Base-by-base conservation (phyloP, 2,888 invertebrate genomes). In the Aleiodes leptofemur region DNA sequence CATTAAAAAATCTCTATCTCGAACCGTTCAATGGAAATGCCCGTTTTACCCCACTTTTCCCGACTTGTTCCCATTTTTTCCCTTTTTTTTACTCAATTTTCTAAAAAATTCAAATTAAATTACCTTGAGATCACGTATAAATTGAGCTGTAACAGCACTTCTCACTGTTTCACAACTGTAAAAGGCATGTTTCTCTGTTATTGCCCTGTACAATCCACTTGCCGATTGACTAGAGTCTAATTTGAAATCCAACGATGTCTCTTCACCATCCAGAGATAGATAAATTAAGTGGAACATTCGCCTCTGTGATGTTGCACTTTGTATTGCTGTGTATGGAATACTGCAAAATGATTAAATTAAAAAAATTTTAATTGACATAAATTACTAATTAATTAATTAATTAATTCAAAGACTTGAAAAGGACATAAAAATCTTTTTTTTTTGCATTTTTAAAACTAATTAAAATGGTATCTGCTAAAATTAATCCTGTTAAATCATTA, bases 141-240 rank as follows among this genome's bases (percentile, higher is more conserved):
- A 97, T 90, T 97, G 97, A 69, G 96, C 94, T 0, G 96, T 96
- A 70, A 97, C 97, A 76, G 96, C 96, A 78, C 93, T 95, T 59
- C 96, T 92, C 13, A 97, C 97, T 0, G 97, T 97, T 89, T 97
- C 97, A 90, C 97, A 97, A 89, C 96, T 96, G 90, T 96, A 97
- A 91, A 97, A 97, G 59, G 96, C 96, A 89, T 97, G 96, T 82
- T 96, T 96, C 90, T 97, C 97, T 0, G 97, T 97, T 80, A 97
- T 95, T 31, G 96, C 96, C 68, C 97, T 92, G 89, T 96, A 96
- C 34, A 96, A 90, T 51, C 96, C 95, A 61, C 95, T 95, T 0
- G 97, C 96, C 64, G 95, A 94, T 59, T 95, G 94, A 74, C 94
- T 94, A 59, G 95, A 95, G 82, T 95, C 94, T 90, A 96, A 92